These are phyloP conservation scores for Hermetia illucens DNA, from an alignment of 1,140 invertebrate species.

Conservation along the genomic window DNA sequence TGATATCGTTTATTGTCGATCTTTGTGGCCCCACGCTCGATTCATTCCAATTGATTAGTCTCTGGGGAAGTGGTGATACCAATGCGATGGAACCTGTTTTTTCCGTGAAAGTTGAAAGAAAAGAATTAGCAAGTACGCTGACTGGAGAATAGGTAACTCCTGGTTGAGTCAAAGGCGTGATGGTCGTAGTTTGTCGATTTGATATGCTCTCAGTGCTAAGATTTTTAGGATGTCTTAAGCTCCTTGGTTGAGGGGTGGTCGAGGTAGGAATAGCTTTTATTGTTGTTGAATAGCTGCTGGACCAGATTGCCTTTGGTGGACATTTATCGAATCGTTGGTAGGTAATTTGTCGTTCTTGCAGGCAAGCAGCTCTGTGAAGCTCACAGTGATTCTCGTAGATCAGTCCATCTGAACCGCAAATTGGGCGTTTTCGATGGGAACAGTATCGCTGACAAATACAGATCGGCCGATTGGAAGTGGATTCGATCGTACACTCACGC, in stretches of 20 bases:
- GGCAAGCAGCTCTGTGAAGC: constrained; percentile 53
- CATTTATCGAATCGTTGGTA: constrained; percentile 35
- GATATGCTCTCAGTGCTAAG: background rate
- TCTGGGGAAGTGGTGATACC: background rate
- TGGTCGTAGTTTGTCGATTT: background rate
- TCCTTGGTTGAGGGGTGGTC: too few relatives aligned
- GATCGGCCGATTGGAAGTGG: constrained; percentile 33
- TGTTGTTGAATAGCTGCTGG: background rate
- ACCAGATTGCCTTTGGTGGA: background rate
- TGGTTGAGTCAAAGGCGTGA: background rate
- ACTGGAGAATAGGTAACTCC: too few relatives aligned
- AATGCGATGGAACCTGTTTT: background rate
- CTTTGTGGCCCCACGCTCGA: constrained; percentile 1
- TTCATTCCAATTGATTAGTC: background rate
- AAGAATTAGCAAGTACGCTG: background rate
- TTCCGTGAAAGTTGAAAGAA: background rate
- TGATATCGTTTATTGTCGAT: constrained; percentile 16
- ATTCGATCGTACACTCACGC: constrained; percentile 43
- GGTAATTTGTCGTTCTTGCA: constrained; percentile 39
- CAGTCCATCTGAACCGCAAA: constrained; percentile 60
- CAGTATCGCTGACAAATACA: constrained; percentile 51
- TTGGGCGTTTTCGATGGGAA: constrained; percentile 40
- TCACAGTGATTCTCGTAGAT: constrained; percentile 65
- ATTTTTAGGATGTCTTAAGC: constrained; percentile 1
- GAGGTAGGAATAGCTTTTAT: too few relatives aligned